Evolutionary conservation across 2,797 vertebrate species (phyloP), one percentile per base, ranked within the genome.

Genomic region (Phoeniculus purpureus): DNA sequence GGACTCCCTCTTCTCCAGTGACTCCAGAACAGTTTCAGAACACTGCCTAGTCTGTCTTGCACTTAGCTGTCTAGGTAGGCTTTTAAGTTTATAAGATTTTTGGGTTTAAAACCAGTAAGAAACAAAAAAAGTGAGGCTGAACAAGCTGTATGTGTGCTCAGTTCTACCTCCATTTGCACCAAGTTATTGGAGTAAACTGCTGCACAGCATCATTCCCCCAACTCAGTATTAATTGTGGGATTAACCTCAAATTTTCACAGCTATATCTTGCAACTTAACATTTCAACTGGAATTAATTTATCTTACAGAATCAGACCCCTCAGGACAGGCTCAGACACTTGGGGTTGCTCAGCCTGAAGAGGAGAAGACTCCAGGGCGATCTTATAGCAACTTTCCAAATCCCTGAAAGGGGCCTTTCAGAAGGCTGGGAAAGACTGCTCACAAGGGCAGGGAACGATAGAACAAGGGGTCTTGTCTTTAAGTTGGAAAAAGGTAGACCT

Each of bases 21-120:
- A 68, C 74, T 95, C 65, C 94, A 82, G 67, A 91, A 92, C 13
- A 82, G 55, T 89, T 85, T 79, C 87, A 67, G 87, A 82, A 31
- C 51, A 31, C 59, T 88, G 34, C 40, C 72, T 74, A 61, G 55
- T 61, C 48, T 74, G 50, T 47, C 84, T 89, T 94, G 88, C 55
- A 73, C 43, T 75, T 65, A 72, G 73, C 61, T 43, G 77, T 34
- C 50, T 78, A 25, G 4, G 15, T 19, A 32, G 48, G 8, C 60
- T 60, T 81, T 70, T 8, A 40, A 65, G 65, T 64, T 12, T 22
- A 4, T 26, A 43, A 26, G 6, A 77, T 21, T 54, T 71, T 7
- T 0, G 13, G 6, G 0, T 6, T 85, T 89, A 31, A 73, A 89
- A 48, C 32, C 67, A 54, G 2, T 31, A 27, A 43, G 31, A 72